Conservation (phyloP, 1,140 invertebrate genomes). For the Dreissena polymorpha region DNA sequence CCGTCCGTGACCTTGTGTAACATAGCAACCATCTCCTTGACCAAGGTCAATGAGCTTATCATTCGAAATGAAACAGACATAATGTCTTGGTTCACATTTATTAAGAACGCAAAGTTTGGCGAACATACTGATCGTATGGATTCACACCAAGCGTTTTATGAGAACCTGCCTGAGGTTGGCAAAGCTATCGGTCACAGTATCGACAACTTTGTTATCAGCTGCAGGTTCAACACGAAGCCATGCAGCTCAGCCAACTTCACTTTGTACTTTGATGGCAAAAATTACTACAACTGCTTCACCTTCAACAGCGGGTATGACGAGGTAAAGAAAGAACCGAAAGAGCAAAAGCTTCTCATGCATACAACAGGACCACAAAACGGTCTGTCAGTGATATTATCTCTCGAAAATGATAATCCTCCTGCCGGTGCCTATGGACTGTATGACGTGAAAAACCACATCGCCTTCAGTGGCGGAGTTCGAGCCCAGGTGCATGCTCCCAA, state of each 20-base stretch:
- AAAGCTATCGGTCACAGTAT: conserved; percentile 68
- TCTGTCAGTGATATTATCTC: conserved; percentile 71
- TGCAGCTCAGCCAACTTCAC: conserved; percentile 71
- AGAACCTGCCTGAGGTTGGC: conserved; percentile 70
- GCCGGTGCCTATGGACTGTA: conserved; percentile 73
- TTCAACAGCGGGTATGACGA: conserved; percentile 69
- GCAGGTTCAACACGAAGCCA: conserved; percentile 69
- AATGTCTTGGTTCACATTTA: conserved; percentile 68
- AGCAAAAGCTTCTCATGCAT: conserved; percentile 69
- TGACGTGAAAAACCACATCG: conserved; percentile 72
- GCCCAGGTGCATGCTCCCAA: conserved; percentile 79
- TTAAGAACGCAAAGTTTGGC: conserved; percentile 61
- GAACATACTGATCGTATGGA: conserved; percentile 64
- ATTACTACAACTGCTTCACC: conserved; percentile 76
- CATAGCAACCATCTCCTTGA: conserved; percentile 71
- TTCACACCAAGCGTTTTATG: conserved; percentile 72
- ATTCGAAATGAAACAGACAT: conserved; percentile 56
- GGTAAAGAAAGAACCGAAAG: conserved; percentile 55
- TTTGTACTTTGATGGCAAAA: conserved; percentile 72
- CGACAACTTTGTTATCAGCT: conserved; percentile 70
- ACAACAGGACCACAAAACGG: conserved; percentile 75
- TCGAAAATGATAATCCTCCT: conserved; percentile 74
- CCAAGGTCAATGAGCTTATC: conserved; percentile 63
- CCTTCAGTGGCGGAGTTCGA: conserved; percentile 76
- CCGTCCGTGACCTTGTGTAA: conserved; percentile 75